Percentiles rank a stretch among this genome's conserved stretches.
Evolutionary conservation across 2,888 invertebrate species (phyloP).

Genomic region (Epistrophella euchroma): DNA sequence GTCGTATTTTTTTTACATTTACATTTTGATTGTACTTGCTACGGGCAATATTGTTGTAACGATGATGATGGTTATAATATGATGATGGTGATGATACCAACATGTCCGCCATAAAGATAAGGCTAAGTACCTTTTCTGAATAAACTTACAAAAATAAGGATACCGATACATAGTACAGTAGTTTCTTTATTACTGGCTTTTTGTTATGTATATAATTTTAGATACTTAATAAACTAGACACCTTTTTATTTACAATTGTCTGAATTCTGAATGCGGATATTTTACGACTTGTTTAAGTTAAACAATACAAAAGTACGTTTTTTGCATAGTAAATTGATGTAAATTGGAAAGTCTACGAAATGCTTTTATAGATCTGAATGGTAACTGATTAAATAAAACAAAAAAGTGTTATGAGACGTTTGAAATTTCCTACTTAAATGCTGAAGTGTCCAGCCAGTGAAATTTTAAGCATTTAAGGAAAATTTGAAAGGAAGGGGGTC

Average conservation of each 20-base stretch:
- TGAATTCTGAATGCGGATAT: slow-evolving; percentile 30
- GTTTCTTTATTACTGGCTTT: background rate
- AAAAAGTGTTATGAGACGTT: background rate
- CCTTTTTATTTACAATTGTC: background rate
- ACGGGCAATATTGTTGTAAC: slow-evolving; percentile 31
- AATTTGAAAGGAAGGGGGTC: too few relatives aligned
- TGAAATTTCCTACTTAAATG: background rate
- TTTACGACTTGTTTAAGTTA: slow-evolving; percentile 8
- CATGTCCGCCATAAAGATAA: slow-evolving; percentile 27
- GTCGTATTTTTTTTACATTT: slow-evolving; percentile 15
- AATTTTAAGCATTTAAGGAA: too few relatives aligned
- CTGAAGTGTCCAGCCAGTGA: background rate
- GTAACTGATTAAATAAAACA: background rate
- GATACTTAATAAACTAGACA: background rate
- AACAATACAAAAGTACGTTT: slow-evolving; percentile 33
- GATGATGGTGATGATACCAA: slow-evolving; percentile 37
- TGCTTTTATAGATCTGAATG: background rate
- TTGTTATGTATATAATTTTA: background rate
- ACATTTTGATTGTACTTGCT: slow-evolving; percentile 32
- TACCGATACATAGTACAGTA: background rate
- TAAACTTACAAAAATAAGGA: slow-evolving; percentile 18
- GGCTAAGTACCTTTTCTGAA: slow-evolving; percentile 33
- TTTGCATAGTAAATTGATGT: slow-evolving; percentile 31
- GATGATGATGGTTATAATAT: background rate
- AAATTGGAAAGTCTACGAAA: background rate